Evolutionary conservation across 2,797 vertebrate genomes (phyloP).

Genomic region (Arnoldichthys spilopterus): DNA sequence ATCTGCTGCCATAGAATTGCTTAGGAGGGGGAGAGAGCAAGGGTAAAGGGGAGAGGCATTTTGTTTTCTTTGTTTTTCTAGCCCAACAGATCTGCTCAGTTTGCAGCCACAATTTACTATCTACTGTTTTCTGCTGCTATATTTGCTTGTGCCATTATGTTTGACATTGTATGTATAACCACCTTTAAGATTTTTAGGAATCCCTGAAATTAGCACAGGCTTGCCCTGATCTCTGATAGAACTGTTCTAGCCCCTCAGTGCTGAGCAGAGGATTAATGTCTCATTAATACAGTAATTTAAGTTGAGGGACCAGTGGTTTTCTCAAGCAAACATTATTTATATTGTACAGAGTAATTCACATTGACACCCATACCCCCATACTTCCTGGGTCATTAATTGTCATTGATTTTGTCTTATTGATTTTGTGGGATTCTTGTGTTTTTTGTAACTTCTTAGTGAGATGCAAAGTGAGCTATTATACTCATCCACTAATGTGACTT

Average conservation of each 20-base stretch:
- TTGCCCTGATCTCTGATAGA: neutral
- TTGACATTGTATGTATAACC: neutral
- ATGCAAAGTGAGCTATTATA: neutral
- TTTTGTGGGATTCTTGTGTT: conserved; percentile 1
- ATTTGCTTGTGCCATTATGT: neutral
- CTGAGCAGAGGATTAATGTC: neutral
- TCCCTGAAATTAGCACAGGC: neutral
- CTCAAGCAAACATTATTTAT: neutral
- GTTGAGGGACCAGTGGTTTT: neutral
- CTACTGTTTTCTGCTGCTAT: neutral
- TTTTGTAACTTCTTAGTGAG: conserved; percentile 3
- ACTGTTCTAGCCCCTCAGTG: neutral
- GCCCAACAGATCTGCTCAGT: neutral
- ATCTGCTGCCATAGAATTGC: neutral
- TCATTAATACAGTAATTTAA: neutral
- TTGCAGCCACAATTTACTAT: neutral
- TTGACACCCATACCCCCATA: neutral
- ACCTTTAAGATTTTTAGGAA: neutral
- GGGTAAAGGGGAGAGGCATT: neutral
- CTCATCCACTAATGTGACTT: conserved; percentile 46
- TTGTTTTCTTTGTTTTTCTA: neutral
- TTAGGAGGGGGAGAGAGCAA: neutral
- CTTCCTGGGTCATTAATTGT: conserved; percentile 24
- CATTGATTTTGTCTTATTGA: neutral
- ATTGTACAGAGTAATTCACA: neutral